A percentile compares a stretch with the other conserved stretches of the same genome.
These are phyloP conservation scores for Microctenopoma stevenorrisi DNA, from an alignment of 2,797 vertebrate genomes.

Conservation along the genomic window DNA sequence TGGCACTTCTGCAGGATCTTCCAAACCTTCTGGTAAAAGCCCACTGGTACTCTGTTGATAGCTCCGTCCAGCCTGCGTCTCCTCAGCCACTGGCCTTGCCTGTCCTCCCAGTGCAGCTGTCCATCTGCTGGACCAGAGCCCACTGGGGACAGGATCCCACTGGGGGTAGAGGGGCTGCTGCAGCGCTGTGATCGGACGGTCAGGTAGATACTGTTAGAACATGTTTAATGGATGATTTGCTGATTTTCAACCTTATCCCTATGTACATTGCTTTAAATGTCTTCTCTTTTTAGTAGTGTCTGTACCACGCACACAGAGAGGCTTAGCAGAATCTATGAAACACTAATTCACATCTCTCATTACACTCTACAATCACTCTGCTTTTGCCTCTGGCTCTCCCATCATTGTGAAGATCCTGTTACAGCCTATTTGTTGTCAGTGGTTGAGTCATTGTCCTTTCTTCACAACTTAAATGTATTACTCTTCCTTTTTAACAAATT, in stretches of 20 bases:
- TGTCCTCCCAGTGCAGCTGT: conserved; percentile 89
- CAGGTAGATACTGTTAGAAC: not conserved
- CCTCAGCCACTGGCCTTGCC: conserved; percentile 96
- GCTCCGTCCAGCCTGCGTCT: conserved; percentile 94
- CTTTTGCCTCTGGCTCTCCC: too few relatives aligned
- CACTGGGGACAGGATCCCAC: conserved; percentile 88
- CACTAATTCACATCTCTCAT: not conserved
- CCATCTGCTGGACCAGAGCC: conserved; percentile 80
- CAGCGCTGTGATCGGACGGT: conserved; percentile 83
- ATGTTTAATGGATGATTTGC: not conserved
- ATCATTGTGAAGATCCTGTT: too few relatives aligned
- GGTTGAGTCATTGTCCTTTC: too few relatives aligned
- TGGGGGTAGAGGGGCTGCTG: conserved; percentile 94
- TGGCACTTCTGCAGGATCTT: conserved; percentile 98
- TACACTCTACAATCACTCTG: not conserved
- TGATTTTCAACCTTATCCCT: conserved; percentile 35
- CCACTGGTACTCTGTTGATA: conserved; percentile 95
- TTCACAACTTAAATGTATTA: not conserved
- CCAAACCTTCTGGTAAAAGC: conserved; percentile 98
- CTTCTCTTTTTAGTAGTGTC: conserved; percentile 14
- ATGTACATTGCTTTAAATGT: not conserved
- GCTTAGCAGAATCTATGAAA: not conserved
- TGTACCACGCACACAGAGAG: not conserved
- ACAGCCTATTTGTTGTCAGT: too few relatives aligned
- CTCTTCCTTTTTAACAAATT: not conserved